A percentile compares a stretch with the other conserved stretches of the same genome.
Evolutionary conservation across 2,888 invertebrate species (phyloP).

Genomic region (Melipona bicolor): DNA sequence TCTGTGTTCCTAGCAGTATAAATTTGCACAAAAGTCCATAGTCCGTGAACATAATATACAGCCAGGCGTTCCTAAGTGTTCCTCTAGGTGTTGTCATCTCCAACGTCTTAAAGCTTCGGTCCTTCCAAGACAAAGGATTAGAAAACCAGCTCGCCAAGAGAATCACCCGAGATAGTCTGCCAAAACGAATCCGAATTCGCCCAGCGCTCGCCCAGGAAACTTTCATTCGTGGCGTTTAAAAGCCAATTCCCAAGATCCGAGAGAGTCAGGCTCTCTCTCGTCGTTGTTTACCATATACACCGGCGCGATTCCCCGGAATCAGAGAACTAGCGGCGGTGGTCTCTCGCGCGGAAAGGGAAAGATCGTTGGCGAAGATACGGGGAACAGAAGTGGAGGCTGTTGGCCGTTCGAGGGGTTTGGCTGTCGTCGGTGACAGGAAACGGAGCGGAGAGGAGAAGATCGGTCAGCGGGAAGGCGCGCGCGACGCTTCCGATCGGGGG

Average conservation of each 20-base stretch:
- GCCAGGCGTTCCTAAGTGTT: no score
- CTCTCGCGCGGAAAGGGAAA: not conserved
- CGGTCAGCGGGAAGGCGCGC: constrained; percentile 33
- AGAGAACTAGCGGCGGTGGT: not conserved
- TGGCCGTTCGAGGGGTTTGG: constrained; percentile 4
- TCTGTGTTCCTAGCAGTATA: no score
- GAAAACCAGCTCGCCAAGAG: no score
- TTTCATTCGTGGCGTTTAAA: not conserved
- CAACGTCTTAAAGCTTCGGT: no score
- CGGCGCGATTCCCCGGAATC: constrained; percentile 6
- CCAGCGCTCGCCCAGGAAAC: not conserved
- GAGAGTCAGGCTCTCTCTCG: not conserved
- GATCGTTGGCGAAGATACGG: not conserved
- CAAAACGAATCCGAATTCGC: not conserved
- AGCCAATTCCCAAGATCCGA: not conserved
- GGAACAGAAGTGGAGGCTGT: not conserved
- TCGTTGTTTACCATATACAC: constrained; percentile 2
- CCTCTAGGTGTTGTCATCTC: no score
- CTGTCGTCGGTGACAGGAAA: constrained; percentile 13
- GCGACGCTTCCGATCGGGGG: constrained; percentile 56
- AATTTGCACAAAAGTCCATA: no score
- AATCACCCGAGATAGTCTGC: not conserved
- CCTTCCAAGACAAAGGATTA: no score
- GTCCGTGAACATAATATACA: no score
- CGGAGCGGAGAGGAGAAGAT: constrained; percentile 12